Base-by-base conservation (phyloP, 2,888 invertebrate genomes). In the Dasypogon diadema region DNA sequence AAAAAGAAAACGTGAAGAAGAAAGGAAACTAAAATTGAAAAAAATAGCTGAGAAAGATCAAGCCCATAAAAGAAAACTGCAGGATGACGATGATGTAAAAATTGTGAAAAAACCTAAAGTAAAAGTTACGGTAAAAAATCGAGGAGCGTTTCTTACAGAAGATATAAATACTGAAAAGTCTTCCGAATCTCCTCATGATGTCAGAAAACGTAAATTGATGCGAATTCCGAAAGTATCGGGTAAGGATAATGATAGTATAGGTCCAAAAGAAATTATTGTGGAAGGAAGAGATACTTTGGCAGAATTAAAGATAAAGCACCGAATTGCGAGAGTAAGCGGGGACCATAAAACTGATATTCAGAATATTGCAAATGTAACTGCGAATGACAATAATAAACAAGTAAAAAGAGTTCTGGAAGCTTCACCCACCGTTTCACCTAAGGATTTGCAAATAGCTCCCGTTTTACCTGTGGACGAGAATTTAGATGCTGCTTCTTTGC, bases 71-170 rank as follows among this genome's bases (percentile, higher is more conserved):
- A 21, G 77, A 79, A 12, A 78, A 78, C 2, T 14, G 22, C 1
- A 55, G 37, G 80, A 77, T 1, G 76, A 79, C 8, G 70, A 60
- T 16, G 74, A 76, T 60, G 70, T 76, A 2, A 76, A 74, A 76
- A 73, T 75, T 2, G 63, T 79, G 0, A 81, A 77, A 16, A 80
- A 81, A 4, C 81, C 82, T 0, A 83, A 82, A 63, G 86, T 88
- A 0, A 91, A 89, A 83, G 79, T 89, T 5, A 88, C 89, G 0
- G 79, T 83, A 21, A 85, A 86, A 30, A 90, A 89, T 79, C 87
- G 91, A 30, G 89, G 89, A 0, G 89, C 89, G 46, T 89, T 90
- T 80, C 84, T 91, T 56, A 86, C 85, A 18, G 85, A 87, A 80
- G 77, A 21, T 70, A 8, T 22, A 21, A 18, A 16, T n/a, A 4